Conservation (phyloP, 2,888 invertebrate genomes). For the Theretra japonica region DNA sequence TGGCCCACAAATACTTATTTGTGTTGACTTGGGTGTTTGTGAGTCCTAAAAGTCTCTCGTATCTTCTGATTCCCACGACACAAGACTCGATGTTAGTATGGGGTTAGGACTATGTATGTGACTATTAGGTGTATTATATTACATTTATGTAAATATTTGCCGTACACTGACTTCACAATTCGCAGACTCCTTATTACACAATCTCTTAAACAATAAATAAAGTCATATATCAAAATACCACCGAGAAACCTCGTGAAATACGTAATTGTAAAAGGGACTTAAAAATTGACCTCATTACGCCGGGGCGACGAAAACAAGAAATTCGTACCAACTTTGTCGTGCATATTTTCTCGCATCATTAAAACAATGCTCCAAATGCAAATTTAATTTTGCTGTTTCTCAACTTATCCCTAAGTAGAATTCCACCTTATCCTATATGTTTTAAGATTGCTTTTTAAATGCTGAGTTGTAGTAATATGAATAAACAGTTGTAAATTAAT, state of each 20-base stretch:
- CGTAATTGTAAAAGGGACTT: not conserved
- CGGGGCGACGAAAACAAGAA: slow-evolving; percentile 20
- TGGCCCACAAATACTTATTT: too few relatives aligned
- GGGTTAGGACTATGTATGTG: too few relatives aligned
- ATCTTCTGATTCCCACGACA: too few relatives aligned
- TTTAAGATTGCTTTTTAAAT: not conserved
- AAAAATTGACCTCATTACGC: slow-evolving; percentile 19
- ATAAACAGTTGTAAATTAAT: not conserved
- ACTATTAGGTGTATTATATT: too few relatives aligned
- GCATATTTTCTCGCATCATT: slow-evolving; percentile 61
- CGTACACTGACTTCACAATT: too few relatives aligned
- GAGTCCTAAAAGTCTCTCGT: too few relatives aligned
- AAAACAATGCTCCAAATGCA: slow-evolving; percentile 50
- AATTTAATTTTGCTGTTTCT: slow-evolving; percentile 2
- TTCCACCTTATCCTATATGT: not conserved
- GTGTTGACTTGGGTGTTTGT: too few relatives aligned
- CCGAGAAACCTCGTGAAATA: not conserved
- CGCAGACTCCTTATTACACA: too few relatives aligned
- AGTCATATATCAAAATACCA: not conserved
- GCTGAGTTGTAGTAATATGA: not conserved
- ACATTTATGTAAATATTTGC: too few relatives aligned
- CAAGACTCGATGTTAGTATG: too few relatives aligned
- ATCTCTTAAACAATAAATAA: not conserved
- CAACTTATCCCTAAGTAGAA: not conserved
- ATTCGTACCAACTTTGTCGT: slow-evolving; percentile 39